Percentiles rank a stretch among this genome's conserved stretches.
phyloP scores from a whole-genome alignment of 1,140 invertebrate species.

The Brachionus sp. region DNA sequence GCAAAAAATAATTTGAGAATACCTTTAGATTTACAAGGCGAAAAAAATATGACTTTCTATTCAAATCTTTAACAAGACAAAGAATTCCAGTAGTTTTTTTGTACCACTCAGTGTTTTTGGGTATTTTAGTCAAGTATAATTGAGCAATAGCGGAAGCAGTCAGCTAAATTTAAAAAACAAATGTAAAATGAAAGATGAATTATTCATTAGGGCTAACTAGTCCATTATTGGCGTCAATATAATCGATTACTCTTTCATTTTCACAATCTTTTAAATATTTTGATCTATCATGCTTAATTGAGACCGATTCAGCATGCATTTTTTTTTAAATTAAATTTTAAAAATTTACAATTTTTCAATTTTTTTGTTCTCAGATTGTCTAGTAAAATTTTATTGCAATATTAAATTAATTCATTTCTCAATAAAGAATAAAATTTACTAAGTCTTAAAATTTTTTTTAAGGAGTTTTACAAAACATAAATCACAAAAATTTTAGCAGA shows the following conservation, averaged over 20 bases:
- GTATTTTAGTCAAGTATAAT: background rate
- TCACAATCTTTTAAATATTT: background rate
- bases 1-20: background rate
- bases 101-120: background rate
- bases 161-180: background rate
- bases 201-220: background rate
- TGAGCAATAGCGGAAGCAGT: background rate
- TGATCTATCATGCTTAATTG: constrained; percentile 22
- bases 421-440: no score
- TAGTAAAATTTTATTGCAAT: no score
- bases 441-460: no score
- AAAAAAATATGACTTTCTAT: constrained; percentile 1
- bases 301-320: background rate
- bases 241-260: constrained; percentile 16
- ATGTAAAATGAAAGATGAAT: background rate
- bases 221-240: background rate
- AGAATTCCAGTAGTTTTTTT: constrained; percentile 9
- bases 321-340: background rate
- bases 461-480: no score
- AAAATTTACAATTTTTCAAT: background rate
- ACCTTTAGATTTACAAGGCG: background rate
- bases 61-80: constrained; percentile 14
- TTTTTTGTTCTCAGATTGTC: no score
- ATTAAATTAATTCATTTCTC: no score
- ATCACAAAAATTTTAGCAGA: no score